These are phyloP conservation scores for Akabosia matsudoensis DNA, from an alignment of 1,140 invertebrate species.

Conservation along the genomic window DNA sequence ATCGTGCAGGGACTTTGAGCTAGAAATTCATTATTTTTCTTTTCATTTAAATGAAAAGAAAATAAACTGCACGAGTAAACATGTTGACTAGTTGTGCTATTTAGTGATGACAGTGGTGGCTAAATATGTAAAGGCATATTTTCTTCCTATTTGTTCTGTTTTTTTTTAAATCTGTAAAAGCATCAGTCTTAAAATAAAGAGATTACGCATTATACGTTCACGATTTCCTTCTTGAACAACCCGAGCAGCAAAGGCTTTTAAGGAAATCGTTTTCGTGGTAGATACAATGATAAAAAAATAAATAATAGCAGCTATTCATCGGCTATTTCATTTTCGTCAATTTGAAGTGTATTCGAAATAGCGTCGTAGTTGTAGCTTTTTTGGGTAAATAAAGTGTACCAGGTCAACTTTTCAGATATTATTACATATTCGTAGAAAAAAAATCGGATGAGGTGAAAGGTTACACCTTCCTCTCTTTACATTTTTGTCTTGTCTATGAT, in stretches of 20 bases:
- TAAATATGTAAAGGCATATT: background rate
- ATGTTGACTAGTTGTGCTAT: too few species aligned
- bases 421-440: too few species aligned
- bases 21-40: too few species aligned
- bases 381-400: constrained; percentile 9
- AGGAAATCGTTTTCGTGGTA: background rate
- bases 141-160: too few species aligned
- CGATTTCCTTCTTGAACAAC: background rate
- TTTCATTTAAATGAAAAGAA: too few species aligned
- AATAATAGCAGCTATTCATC: too few species aligned
- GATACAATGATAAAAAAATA: background rate
- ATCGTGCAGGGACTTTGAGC: too few species aligned
- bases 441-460: background rate
- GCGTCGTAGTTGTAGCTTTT: background rate
- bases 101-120: constrained; percentile 12
- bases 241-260: background rate
- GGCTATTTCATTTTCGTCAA: too few species aligned
- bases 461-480: background rate
- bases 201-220: background rate
- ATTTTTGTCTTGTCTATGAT: background rate
- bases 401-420: constrained; percentile 14
- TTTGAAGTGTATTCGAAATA: too few species aligned
- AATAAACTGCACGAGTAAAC: too few species aligned
- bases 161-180: too few species aligned
- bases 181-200: background rate